These are phyloP conservation scores for Ophioderma brevispina DNA, from an alignment of 35 echinoderm and acorn worm genomes.

Conservation along the genomic window DNA sequence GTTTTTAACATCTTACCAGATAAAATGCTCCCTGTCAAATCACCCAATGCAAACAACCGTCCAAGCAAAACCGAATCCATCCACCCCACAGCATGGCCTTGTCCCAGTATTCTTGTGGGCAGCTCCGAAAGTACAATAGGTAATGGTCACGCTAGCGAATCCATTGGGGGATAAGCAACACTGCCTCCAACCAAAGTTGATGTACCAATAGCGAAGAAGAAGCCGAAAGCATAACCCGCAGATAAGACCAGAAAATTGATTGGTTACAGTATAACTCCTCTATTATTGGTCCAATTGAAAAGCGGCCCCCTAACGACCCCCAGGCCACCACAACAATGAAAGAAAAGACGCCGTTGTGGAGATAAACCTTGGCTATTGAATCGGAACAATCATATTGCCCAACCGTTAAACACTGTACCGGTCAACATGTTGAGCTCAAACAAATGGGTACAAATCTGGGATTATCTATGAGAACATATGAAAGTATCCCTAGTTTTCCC, in stretches of 20 bases:
- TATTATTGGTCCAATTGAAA: not conserved
- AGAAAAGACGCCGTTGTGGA: not conserved
- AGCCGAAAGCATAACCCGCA: not conserved
- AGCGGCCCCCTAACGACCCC: not conserved
- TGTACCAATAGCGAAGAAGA: not conserved
- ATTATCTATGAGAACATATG: not conserved
- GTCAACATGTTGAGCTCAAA: not conserved
- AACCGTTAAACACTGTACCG: not conserved
- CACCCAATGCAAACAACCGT: not conserved
- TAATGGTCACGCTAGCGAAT: not conserved
- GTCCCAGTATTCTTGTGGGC: not conserved
- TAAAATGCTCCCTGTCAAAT: not conserved
- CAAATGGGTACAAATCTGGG: not conserved
- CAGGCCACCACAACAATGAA: not conserved
- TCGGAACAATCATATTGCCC: not conserved
- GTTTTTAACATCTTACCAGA: no score
- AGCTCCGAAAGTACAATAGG: not conserved
- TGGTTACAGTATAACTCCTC: not conserved
- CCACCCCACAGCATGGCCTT: not conserved
- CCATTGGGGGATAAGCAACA: not conserved
- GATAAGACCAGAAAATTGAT: not conserved
- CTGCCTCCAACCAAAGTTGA: not conserved
- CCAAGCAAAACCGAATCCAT: not conserved
- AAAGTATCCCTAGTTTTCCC: not conserved
- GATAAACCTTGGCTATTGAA: not conserved